A percentile compares a stretch with the other conserved stretches of the same genome.
phyloP scores from a whole-genome alignment of 1,140 invertebrate species.

The Drosophila nannoptera region DNA sequence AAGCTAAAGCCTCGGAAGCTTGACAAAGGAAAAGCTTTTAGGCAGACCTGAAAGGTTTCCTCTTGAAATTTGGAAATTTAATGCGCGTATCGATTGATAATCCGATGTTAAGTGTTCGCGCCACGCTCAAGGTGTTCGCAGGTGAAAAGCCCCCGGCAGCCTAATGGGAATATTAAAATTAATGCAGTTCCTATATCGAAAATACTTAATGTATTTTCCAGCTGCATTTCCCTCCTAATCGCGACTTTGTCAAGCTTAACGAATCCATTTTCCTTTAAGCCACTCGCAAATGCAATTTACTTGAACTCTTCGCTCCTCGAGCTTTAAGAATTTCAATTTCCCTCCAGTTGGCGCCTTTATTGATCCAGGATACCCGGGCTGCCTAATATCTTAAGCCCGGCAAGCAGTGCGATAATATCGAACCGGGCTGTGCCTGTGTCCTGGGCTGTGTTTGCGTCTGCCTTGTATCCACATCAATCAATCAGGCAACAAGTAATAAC shows the following conservation, averaged over 20 bases:
- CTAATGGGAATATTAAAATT: too few relatives aligned
- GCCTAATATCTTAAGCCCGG: conserved; percentile 18
- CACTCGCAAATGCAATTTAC: not conserved
- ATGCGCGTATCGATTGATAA: too few relatives aligned
- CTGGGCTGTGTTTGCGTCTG: conserved; percentile 9
- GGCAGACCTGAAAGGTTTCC: not conserved
- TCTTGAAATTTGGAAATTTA: not conserved
- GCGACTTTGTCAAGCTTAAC: not conserved
- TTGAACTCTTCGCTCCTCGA: not conserved
- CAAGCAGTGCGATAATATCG: conserved; percentile 39
- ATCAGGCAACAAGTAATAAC: conserved; percentile 72
- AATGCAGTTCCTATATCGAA: too few relatives aligned
- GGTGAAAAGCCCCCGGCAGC: too few relatives aligned
- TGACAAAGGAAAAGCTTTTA: not conserved
- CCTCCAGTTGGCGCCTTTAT: conserved; percentile 12
- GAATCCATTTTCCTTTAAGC: not conserved
- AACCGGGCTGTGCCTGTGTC: not conserved
- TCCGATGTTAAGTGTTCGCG: too few relatives aligned
- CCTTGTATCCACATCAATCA: conserved; percentile 64
- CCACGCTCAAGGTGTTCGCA: too few relatives aligned
- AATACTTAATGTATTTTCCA: too few relatives aligned
- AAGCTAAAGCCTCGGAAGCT: too few relatives aligned
- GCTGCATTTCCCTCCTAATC: too few relatives aligned
- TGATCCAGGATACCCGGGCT: conserved; percentile 16
- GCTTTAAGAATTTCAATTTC: conserved; percentile 18